These are phyloP conservation scores for Hydriomena furcata DNA, from an alignment of 2,888 invertebrate genomes.

Conservation along the genomic window DNA sequence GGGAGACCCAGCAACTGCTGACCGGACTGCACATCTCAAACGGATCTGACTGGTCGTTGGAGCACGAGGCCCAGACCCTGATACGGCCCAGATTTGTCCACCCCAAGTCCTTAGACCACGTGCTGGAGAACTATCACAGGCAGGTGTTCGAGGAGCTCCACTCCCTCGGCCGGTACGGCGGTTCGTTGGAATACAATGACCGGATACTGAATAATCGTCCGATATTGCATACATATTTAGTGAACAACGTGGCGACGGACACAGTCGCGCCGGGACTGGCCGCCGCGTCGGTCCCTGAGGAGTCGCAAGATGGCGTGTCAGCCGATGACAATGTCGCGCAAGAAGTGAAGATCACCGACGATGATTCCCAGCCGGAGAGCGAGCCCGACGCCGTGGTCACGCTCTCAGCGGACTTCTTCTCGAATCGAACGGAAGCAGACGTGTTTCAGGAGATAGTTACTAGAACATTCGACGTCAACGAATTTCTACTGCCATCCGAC, in stretches of 20 bases:
- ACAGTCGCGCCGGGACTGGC: constrained; percentile 69
- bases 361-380: constrained; percentile 43
- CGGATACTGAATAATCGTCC: constrained; percentile 71
- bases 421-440: constrained; percentile 65
- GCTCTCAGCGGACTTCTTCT: constrained; percentile 64
- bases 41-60: constrained; percentile 87
- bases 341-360: constrained; percentile 73
- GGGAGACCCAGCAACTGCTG: constrained; percentile 76
- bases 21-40: constrained; percentile 85
- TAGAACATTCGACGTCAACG: constrained; percentile 75
- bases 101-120: constrained; percentile 88
- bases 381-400: constrained; percentile 68
- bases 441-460: constrained; percentile 70
- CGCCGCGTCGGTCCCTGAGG: constrained; percentile 49
- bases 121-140: constrained; percentile 88
- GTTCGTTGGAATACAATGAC: constrained; percentile 66
- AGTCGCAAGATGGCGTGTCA: constrained; percentile 62
- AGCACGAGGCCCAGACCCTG: constrained; percentile 80
- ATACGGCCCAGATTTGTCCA: constrained; percentile 86
- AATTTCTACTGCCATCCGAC: constrained; percentile 63
- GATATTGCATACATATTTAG: constrained; percentile 74
- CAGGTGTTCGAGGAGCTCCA: constrained; percentile 89
- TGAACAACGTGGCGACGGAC: constrained; percentile 75
- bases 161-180: constrained; percentile 83
- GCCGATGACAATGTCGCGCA: constrained; percentile 77